Conservation (phyloP, 2,888 invertebrate species). For the Dryomyza anilis region DNA sequence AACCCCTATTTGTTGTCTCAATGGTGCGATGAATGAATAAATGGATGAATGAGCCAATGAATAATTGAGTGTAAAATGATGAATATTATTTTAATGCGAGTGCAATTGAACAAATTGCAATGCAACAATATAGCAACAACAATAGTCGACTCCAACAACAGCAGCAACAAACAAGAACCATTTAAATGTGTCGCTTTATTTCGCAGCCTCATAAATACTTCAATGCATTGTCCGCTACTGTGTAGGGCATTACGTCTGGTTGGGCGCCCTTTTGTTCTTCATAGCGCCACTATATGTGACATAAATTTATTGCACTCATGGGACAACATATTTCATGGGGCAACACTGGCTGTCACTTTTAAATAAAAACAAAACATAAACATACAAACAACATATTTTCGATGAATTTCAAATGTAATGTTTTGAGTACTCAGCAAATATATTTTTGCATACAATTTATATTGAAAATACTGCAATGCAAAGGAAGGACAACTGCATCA, state of each 20-base stretch:
- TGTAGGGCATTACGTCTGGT: neutral
- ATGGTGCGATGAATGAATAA: neutral
- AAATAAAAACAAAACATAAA: neutral
- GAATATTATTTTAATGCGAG: constrained; percentile 18
- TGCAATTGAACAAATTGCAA: constrained; percentile 16
- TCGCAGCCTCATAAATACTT: constrained; percentile 22
- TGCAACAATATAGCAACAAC: neutral
- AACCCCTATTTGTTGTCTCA: no score
- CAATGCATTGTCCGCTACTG: constrained; percentile 1
- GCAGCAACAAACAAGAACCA: neutral
- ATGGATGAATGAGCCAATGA: neutral
- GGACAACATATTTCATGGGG: constrained; percentile 32
- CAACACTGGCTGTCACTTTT: constrained; percentile 11
- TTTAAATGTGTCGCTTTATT: constrained; percentile 3
- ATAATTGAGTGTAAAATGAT: constrained; percentile 4
- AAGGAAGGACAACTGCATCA: no score
- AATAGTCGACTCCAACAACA: neutral
- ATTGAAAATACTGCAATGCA: no score
- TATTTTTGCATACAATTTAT: neutral
- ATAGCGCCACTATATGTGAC: no score
- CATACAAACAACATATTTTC: no score
- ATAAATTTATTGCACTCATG: constrained; percentile 31
- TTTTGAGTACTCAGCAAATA: neutral
- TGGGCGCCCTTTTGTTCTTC: constrained; percentile 2
- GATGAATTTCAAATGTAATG: neutral